phyloP scores from a whole-genome alignment of 2,113 vertebrate genomes.

The Petrocephalus zakoni region DNA sequence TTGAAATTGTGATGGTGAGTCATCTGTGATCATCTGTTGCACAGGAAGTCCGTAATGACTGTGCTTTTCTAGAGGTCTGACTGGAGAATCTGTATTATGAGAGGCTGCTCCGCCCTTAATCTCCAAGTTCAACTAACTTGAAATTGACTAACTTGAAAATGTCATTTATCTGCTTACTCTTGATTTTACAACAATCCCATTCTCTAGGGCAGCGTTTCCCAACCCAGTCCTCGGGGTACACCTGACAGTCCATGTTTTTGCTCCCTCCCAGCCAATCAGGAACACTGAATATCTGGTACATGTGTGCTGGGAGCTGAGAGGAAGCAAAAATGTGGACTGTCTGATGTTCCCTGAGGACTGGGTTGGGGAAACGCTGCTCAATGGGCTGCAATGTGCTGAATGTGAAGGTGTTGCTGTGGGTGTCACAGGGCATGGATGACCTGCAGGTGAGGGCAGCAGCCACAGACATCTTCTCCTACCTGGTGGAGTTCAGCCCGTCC shows the following conservation, averaged over 20 bases:
- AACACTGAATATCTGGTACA: no score
- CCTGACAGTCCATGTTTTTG: no score
- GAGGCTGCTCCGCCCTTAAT: neutral
- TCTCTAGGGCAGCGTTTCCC: no score
- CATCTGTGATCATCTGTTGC: neutral
- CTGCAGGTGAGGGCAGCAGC: constrained; percentile 93
- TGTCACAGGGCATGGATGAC: constrained; percentile 89
- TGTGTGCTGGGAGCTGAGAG: no score
- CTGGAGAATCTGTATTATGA: neutral
- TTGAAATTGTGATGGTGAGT: constrained; percentile 96
- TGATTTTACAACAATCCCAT: neutral
- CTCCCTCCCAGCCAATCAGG: no score
- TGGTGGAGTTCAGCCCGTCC: constrained; percentile 98
- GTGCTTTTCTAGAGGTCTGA: neutral
- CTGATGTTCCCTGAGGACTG: no score
- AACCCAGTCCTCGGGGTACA: no score
- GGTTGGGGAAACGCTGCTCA: no score
- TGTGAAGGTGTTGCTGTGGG: neutral
- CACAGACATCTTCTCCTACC: constrained; percentile 98
- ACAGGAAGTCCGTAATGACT: neutral
- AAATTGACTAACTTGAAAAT: neutral
- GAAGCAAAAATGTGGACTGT: no score
- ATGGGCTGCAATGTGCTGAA: neutral
- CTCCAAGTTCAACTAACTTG: neutral
- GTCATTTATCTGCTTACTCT: neutral